Base-by-base conservation (phyloP, 2,888 invertebrate genomes). In the Petrophora chlorosata region DNA sequence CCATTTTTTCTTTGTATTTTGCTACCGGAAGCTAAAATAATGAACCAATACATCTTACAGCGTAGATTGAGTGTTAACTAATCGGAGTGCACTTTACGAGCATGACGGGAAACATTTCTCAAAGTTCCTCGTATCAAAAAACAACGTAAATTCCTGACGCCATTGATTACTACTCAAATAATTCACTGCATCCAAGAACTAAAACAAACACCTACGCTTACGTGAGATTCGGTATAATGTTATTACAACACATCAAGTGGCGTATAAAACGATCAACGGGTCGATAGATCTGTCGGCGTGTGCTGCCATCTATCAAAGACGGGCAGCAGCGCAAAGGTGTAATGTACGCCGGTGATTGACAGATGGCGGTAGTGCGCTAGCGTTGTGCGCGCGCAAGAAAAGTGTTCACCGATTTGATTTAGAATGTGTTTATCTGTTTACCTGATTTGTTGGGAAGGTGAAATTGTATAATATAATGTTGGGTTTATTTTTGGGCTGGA, bases 271-370 rank as follows among this genome's bases (percentile, higher is more conserved):
- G 64, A 59, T 87, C 87, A 68, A 34, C 80, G 59, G 55, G 26
- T 53, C 67, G 46, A 82, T 87, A 80, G 81, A 82, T 85, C 85
- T 63, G 52, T 87, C 78, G 69, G 36, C 83, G 73, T 58, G 77
- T 82, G 76, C 78, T 81, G 88, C 85, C 88, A 87, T 86, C 88
- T 88, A 81, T 88, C 83, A 79, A 63, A 65, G 60, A 59, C 49
- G 65, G 61, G 59, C 63, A 63, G 75, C 70, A 82, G 71, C 79
- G 70, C 70, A 73, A 79, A 84, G 77, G 70, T 79, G 80, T 85
- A 86, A 88, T 87, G 88, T 74, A 56, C 57, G 53, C 57, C 67
- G 84, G 55, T 78, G 87, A 88, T 67, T 78, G 88, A 88, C 68
- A 88, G 88, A 88, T 86, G 87, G 86, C 82, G 86, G 50, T 69